phyloP scores from a whole-genome alignment of 2,113 vertebrate species.

The Agapornis roseicollis region DNA sequence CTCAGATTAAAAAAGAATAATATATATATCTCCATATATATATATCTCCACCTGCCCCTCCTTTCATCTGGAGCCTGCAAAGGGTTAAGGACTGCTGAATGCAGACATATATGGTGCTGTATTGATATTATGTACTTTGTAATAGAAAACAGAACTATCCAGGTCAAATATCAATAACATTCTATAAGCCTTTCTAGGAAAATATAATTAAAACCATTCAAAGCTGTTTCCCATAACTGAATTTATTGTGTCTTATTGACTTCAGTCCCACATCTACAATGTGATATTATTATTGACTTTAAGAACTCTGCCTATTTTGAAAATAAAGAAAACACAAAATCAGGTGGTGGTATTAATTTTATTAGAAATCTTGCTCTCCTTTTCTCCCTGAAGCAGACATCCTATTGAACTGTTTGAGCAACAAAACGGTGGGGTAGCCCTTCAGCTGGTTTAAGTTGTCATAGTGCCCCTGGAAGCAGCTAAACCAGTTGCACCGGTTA shows the following conservation, averaged over 20 bases:
- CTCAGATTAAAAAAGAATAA: neutral
- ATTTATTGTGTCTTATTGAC: conserved; percentile 49
- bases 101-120: conserved; percentile 38
- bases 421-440: neutral
- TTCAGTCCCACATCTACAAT: conserved; percentile 36
- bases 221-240: conserved; percentile 54
- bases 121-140: conserved; percentile 55
- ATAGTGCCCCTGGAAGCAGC: neutral
- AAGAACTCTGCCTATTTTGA: conserved; percentile 44
- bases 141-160: conserved; percentile 67
- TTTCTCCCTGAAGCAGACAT: neutral
- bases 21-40: neutral
- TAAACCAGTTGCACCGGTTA: neutral
- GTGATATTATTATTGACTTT: conserved; percentile 46
- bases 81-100: conserved; percentile 46
- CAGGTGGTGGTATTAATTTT: conserved; percentile 38
- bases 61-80: conserved; percentile 7
- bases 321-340: conserved; percentile 32
- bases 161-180: conserved; percentile 72
- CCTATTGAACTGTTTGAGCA: conserved; percentile 6
- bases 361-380: conserved; percentile 11
- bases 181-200: conserved; percentile 79
- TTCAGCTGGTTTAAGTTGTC: neutral
- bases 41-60: neutral
- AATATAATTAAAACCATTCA: conserved; percentile 78